phyloP scores from a whole-genome alignment of 2,888 invertebrate genomes.

The Acronicta aceris region DNA sequence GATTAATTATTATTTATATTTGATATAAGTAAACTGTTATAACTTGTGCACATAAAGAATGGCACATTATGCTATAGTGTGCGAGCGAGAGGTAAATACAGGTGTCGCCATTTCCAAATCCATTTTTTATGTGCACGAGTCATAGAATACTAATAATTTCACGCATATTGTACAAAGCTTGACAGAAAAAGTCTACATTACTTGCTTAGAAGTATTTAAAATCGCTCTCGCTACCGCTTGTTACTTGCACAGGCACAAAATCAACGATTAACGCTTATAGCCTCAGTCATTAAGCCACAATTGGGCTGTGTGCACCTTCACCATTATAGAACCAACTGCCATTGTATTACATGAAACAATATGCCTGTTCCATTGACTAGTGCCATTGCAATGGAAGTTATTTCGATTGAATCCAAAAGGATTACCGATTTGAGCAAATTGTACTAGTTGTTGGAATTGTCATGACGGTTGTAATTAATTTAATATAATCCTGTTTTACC shows the following conservation, averaged over 20 bases:
- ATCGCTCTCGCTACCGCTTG: slow-evolving; percentile 54
- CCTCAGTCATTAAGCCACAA: slow-evolving; percentile 81
- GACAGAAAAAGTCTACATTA: too few relatives aligned
- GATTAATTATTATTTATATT: too few relatives aligned
- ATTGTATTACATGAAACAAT: slow-evolving; percentile 65
- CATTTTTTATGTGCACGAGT: too few relatives aligned
- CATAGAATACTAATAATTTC: too few relatives aligned
- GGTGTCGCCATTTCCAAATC: too few relatives aligned
- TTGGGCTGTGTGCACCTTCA: slow-evolving; percentile 73
- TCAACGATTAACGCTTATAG: slow-evolving; percentile 83
- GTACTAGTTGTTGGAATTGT: slow-evolving; percentile 34
- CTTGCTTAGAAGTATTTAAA: background rate
- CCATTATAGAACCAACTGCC: slow-evolving; percentile 67
- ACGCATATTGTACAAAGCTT: too few relatives aligned
- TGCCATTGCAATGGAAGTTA: slow-evolving; percentile 45
- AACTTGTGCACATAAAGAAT: too few relatives aligned
- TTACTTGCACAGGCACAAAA: slow-evolving; percentile 53
- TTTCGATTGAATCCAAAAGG: slow-evolving; percentile 48
- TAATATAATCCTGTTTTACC: too few relatives aligned
- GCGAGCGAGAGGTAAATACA: too few relatives aligned
- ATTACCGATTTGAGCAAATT: slow-evolving; percentile 29
- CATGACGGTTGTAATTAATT: slow-evolving; percentile 11
- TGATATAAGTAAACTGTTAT: too few relatives aligned
- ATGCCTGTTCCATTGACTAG: slow-evolving; percentile 28
- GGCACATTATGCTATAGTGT: too few relatives aligned